Evolutionary conservation across 2,113 vertebrate genomes (phyloP).

Genomic region (Cephalopterus ornatus): DNA sequence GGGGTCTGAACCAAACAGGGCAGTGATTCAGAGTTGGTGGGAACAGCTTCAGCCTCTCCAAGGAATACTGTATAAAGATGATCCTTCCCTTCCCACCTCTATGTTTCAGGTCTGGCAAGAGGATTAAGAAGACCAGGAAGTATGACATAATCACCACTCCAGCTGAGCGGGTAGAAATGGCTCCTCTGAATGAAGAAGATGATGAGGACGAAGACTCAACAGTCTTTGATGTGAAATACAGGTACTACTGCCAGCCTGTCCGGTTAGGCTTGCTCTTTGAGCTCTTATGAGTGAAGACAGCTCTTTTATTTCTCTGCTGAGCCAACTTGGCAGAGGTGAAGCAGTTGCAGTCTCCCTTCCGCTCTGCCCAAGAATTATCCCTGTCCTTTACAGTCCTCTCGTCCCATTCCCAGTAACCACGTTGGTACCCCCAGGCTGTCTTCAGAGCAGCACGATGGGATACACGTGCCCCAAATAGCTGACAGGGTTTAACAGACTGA

Average conservation of each 20-base stretch:
- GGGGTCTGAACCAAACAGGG: not conserved
- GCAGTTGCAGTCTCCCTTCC: not conserved
- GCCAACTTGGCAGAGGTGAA: not conserved
- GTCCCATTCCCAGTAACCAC: not conserved
- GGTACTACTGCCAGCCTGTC: conserved; percentile 65
- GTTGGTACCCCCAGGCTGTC: not conserved
- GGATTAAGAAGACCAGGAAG: conserved; percentile 90
- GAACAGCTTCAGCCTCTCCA: not conserved
- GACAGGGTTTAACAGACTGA: not conserved
- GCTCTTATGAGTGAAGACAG: not conserved
- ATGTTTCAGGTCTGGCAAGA: conserved; percentile 82
- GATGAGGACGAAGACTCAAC: conserved; percentile 90
- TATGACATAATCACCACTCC: conserved; percentile 97
- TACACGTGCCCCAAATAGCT: not conserved
- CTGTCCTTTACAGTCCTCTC: not conserved
- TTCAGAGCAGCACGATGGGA: not conserved
- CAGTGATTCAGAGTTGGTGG: not conserved
- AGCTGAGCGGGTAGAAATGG: conserved; percentile 93
- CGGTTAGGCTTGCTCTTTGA: not conserved
- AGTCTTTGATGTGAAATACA: conserved; percentile 96
- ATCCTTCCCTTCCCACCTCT: not conserved
- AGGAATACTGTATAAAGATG: not conserved
- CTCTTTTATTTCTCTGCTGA: not conserved
- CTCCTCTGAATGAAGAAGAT: conserved; percentile 91
- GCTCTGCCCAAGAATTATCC: not conserved